Base-by-base conservation (phyloP, 1,140 invertebrate genomes). In the Lepidurus apus region DNA sequence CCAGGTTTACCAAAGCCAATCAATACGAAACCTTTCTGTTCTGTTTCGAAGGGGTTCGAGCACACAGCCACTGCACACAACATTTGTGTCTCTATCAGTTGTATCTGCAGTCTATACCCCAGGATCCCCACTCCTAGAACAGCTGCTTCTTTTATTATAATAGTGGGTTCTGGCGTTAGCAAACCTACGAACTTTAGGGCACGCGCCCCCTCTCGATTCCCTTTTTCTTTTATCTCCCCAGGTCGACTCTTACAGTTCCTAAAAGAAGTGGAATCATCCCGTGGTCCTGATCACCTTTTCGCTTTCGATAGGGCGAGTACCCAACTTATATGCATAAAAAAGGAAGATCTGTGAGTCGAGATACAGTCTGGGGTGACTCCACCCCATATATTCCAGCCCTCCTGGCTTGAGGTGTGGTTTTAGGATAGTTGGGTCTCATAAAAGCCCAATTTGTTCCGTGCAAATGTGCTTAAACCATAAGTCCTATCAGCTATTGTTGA, bases 21-120 rank as follows among this genome's bases (percentile, higher is more conserved):
- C 53, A 17, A 65, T 65, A 65, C 53, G 53, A 65, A 65, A 65
- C 53, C 53, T 65, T 65, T 65, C 53, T 21, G 8, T 65, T 65
- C 53, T 65, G 17, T 65, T 65, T 21, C 21, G 9, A 7, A 9
- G 21, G 53, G 53, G 53, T 17, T n/a, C 9, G 53, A 65, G 53
- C 17, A 65, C 17, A 65, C 53, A 65, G 53, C 53, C 53, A 13
- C 53, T 21, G 53, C 53, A 65, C 53, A 65, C 17, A 65, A 21
- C 17, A 65, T 34, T 65, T 65, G 53, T 65, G 21, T 65, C 53
- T 65, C 53, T 65, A 65, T 65, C 53, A 65, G 53, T 65, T 65
- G 53, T 65, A 65, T 65, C 53, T 65, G 53, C 17, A 65, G 53
- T 21, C 53, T 21, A 17, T 21, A 65, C 53, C 21, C 53, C 53